Base-by-base conservation (phyloP, 2,797 vertebrate genomes). In the Lacerta viridis region DNA sequence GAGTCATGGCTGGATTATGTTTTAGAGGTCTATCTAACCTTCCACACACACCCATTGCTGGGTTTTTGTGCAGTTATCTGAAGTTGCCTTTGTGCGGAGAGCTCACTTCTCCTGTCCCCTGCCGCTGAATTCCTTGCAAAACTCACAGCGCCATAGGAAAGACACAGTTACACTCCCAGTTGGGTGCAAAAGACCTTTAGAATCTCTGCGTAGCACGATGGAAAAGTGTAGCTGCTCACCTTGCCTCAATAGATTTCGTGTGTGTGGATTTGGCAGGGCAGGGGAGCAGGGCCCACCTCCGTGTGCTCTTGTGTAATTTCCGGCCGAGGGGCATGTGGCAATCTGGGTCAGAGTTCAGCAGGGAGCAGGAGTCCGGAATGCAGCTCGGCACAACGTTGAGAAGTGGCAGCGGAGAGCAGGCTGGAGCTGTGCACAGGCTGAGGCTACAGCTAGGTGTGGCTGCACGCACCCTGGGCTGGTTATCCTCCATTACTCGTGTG, bases 281-380 rank as follows among this genome's bases (percentile, higher is more conserved):
- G 71, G 79, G 18, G 46, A 25, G 50, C 15, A 25, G 33, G 83
- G 59, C 2, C 55, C 41, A 5, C 77, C 41, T 23, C 68, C 64
- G 9, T 29, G 3, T 29, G 59, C 41, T 18, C 77, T 36, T 83
- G 82, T 84, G 81, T 79, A 72, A 59, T 5, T 39, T 55, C 83
- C 43, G n/a, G 55, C 41, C 1, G 1, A 25, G 64, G 46, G 55
- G 66, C 25, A 59, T 72, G 82, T 88, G 29, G 87, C 82, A 88
- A 61, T 41, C 11, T 13, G 10, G 88, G 78, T 89, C 88, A 86
- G 59, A 89, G 88, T 89, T 76, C 88, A 76, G 71, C 33, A 25
- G 36, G 76, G 71, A 80, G 20, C 69, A 66, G 39, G 27, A 89
- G 78, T 82, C 71, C 25, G 36, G 71, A 68, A 86, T 27, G 84